Conservation (phyloP, 2,113 vertebrate species). For the Hemibagrus wyckioides region DNA sequence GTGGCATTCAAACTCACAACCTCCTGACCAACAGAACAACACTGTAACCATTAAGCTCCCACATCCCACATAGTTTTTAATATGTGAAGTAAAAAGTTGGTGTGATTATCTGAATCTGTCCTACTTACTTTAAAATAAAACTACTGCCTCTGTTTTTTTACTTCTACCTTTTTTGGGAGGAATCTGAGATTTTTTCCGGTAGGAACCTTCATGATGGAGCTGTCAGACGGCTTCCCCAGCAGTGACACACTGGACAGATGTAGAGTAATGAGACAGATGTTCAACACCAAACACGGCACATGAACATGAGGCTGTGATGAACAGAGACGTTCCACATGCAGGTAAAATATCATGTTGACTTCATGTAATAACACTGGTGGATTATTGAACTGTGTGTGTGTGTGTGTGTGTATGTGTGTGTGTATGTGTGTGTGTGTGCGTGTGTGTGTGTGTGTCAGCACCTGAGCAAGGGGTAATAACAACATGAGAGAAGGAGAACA, state of each 20-base stretch:
- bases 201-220: constrained; percentile 54
- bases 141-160: neutral
- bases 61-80: neutral
- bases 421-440: constrained; percentile 11
- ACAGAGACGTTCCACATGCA: neutral
- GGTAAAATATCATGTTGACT: too few species aligned
- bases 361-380: too few species aligned
- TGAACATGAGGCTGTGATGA: neutral
- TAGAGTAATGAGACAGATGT: neutral
- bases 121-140: neutral
- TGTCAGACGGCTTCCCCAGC: constrained; percentile 51
- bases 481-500: constrained; percentile 50
- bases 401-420: neutral
- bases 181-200: constrained; percentile 55
- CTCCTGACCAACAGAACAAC: too few species aligned
- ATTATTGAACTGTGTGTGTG: too few species aligned
- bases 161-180: constrained; percentile 50
- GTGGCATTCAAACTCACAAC: too few species aligned
- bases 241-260: constrained; percentile 44
- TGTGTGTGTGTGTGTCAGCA: neutral
- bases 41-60: too few species aligned
- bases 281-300: neutral
- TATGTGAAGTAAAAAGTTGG: neutral
- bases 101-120: neutral
- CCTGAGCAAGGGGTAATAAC: constrained; percentile 33